Percentiles rank a stretch among this genome's conserved stretches.
phyloP scores from a whole-genome alignment of 2,888 invertebrate genomes.

The Candidula unifasciata region DNA sequence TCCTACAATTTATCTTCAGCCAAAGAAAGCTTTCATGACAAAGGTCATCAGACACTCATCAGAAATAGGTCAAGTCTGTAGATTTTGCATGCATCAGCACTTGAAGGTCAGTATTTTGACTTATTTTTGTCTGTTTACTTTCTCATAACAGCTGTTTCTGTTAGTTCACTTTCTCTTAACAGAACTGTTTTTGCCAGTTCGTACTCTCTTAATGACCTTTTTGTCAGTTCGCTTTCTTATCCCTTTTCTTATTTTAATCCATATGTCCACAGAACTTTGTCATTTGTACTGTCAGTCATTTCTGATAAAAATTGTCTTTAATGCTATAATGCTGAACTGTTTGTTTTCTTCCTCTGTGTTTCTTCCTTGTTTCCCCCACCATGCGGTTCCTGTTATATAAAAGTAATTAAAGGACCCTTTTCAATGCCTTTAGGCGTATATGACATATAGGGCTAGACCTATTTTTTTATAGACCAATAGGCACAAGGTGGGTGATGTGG shows the following conservation, averaged over 20 bases:
- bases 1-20: slow-evolving; percentile 58
- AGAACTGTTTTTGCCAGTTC: not conserved
- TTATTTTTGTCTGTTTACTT: not conserved
- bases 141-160: not conserved
- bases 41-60: slow-evolving; percentile 26
- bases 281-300: too few relatives aligned
- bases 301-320: too few relatives aligned
- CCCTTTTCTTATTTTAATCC: too few relatives aligned
- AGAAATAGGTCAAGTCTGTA: slow-evolving; percentile 65
- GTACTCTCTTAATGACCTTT: not conserved
- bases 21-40: slow-evolving; percentile 70
- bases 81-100: slow-evolving; percentile 73
- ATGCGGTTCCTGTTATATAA: not conserved
- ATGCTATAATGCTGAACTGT: too few relatives aligned
- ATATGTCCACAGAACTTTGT: too few relatives aligned
- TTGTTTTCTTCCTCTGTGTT: too few relatives aligned
- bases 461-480: too few relatives aligned
- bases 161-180: not conserved
- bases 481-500: too few relatives aligned
- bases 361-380: too few relatives aligned
- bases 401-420: too few relatives aligned
- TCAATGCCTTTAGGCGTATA: too few relatives aligned
- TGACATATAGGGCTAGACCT: too few relatives aligned
- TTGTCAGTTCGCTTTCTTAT: not conserved
- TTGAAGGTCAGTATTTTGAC: slow-evolving; percentile 79